Evolutionary conservation across 2,113 vertebrate genomes (phyloP).

Genomic region (Telmatochromis sp.): DNA sequence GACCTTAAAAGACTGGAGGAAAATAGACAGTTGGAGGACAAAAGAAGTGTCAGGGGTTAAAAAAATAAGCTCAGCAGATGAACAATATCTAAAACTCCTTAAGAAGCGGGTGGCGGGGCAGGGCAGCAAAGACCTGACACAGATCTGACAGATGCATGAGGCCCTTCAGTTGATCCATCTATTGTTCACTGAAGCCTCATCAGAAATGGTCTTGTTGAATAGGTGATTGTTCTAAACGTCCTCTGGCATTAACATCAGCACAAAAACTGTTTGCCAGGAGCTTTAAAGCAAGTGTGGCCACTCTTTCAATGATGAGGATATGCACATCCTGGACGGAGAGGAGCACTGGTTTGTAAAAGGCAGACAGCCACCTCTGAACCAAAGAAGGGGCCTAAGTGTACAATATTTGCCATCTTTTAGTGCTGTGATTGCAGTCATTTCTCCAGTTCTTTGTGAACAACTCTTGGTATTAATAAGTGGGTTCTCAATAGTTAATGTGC

Average conservation of each 20-base stretch:
- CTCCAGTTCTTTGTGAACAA: background rate
- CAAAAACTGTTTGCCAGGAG: fast-evolving
- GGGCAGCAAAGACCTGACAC: background rate
- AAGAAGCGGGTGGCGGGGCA: background rate
- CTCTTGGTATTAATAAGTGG: fast-evolving
- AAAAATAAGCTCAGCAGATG: background rate
- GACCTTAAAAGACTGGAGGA: background rate
- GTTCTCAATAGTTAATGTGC: fast-evolving
- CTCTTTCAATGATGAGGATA: background rate
- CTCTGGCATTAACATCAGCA: background rate
- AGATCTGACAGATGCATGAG: background rate
- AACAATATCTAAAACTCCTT: background rate
- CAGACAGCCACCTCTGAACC: background rate
- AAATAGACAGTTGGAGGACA: background rate
- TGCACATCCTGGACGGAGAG: background rate
- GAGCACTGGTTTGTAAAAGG: background rate
- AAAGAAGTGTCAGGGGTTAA: background rate
- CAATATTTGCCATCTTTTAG: background rate
- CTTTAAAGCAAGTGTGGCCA: background rate
- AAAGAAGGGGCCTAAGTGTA: background rate
- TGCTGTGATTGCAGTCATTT: background rate
- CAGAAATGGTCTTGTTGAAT: background rate
- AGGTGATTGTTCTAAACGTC: background rate
- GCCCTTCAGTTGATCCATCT: background rate
- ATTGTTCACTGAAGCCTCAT: background rate